phyloP scores from a whole-genome alignment of 2,888 invertebrate species.

The Flabesymbios commensalis region DNA sequence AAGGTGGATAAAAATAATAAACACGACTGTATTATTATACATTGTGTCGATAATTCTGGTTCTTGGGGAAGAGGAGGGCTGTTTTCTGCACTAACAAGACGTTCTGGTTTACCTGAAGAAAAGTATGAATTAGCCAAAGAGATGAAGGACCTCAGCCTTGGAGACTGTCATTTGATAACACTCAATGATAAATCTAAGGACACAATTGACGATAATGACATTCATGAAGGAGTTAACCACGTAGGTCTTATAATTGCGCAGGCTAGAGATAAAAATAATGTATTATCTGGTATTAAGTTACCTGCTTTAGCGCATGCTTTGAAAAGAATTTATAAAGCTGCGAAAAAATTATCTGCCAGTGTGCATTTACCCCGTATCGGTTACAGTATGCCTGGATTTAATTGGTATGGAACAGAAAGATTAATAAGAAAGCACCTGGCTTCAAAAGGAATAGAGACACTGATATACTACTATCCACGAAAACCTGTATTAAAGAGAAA shows the following conservation, averaged over 20 bases:
- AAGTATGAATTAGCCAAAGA: conserved; percentile 56
- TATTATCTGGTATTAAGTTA: conserved; percentile 53
- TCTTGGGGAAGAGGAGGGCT: conserved; percentile 61
- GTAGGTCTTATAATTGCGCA: conserved; percentile 56
- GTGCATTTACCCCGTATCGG: conserved; percentile 61
- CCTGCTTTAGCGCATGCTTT: conserved; percentile 48
- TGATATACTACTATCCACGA: too few relatives aligned
- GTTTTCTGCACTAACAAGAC: conserved; percentile 55
- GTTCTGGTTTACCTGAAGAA: conserved; percentile 46
- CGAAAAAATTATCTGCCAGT: conserved; percentile 50
- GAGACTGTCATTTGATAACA: conserved; percentile 56
- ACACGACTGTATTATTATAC: conserved; percentile 54
- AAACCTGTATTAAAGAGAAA: too few relatives aligned
- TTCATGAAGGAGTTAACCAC: conserved; percentile 41
- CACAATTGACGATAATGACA: too few relatives aligned
- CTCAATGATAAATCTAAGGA: conserved; percentile 40
- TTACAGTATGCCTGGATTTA: conserved; percentile 58
- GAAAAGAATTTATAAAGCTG: conserved; percentile 45
- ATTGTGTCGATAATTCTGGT: conserved; percentile 62
- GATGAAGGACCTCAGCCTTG: conserved; percentile 47
- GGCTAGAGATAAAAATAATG: conserved; percentile 47
- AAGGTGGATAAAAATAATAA: conserved; percentile 32
- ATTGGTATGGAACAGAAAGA: conserved; percentile 62
- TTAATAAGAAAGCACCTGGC: conserved; percentile 58
- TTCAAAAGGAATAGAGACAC: conserved; percentile 49